These are phyloP conservation scores for Drosophila subsilvestris DNA, from an alignment of 2,888 invertebrate species.

Conservation along the genomic window DNA sequence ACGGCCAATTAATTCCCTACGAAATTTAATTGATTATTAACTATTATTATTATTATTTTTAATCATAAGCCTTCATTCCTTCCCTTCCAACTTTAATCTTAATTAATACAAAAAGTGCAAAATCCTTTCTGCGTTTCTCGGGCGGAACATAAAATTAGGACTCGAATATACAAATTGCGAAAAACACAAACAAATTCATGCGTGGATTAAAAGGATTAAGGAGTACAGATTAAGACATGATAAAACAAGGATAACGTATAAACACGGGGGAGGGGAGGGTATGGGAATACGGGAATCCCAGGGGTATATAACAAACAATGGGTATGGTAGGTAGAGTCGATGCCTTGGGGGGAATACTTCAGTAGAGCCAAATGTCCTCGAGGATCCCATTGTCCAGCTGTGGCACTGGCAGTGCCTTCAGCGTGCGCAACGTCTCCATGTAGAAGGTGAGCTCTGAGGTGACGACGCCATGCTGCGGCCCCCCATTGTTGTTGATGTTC, in stretches of 20 bases:
- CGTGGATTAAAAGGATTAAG: not conserved
- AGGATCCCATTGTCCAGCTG: conserved; percentile 90
- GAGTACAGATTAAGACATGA: conserved; percentile 3
- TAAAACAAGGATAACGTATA: conserved; percentile 31
- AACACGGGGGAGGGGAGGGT: not conserved
- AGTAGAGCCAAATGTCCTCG: conserved; percentile 90
- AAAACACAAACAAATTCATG: conserved; percentile 11
- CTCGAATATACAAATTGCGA: conserved; percentile 28
- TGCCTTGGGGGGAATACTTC: conserved; percentile 26
- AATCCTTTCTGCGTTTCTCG: conserved; percentile 10
- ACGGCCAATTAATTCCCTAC: too few species aligned
- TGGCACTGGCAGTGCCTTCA: conserved; percentile 90
- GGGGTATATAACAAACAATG: conserved; percentile 33
- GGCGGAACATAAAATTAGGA: conserved; percentile 35
- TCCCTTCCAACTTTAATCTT: conserved; percentile 28
- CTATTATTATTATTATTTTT: conserved; percentile 6
- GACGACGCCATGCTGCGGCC: conserved; percentile 97
- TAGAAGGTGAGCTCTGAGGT: conserved; percentile 96
- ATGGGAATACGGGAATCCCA: not conserved
- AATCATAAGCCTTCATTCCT: conserved; percentile 24
- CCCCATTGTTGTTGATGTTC: conserved; percentile 97
- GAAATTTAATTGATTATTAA: conserved; percentile 6
- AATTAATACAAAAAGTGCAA: conserved; percentile 32
- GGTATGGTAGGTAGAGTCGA: not conserved
- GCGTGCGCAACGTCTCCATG: conserved; percentile 92